Conservation (phyloP, 2,888 invertebrate genomes). For the Hermodice carunculata region DNA sequence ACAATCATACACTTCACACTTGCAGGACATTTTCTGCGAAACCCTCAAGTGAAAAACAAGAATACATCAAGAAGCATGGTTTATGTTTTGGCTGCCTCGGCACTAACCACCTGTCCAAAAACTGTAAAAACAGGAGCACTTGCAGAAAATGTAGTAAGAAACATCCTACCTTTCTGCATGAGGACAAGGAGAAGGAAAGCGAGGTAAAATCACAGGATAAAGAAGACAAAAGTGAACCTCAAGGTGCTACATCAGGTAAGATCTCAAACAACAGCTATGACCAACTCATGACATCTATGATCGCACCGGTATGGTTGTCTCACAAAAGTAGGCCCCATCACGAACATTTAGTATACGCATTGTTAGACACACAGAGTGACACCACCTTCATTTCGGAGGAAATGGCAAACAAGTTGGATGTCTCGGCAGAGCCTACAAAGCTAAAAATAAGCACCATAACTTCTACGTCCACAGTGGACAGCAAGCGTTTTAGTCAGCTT, state of each 20-base stretch:
- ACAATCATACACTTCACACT: not conserved
- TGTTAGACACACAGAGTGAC: conserved; percentile 43
- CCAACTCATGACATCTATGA: conserved; percentile 18
- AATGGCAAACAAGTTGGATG: too few relatives aligned
- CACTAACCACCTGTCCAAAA: conserved; percentile 36
- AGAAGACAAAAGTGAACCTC: not conserved
- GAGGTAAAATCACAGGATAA: not conserved
- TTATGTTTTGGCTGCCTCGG: conserved; percentile 45
- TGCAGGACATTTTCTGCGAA: not conserved
- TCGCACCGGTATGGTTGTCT: conserved; percentile 41
- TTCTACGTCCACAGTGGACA: not conserved
- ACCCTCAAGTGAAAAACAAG: not conserved
- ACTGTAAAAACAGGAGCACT: conserved; percentile 26
- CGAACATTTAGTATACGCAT: conserved; percentile 41
- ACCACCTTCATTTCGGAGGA: too few relatives aligned
- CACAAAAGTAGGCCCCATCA: conserved; percentile 17
- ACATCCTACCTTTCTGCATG: conserved; percentile 42
- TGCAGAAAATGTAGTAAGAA: conserved; percentile 33
- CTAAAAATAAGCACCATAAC: too few relatives aligned
- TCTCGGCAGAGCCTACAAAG: too few relatives aligned
- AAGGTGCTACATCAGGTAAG: too few relatives aligned
- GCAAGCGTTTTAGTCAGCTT: conserved; percentile 22
- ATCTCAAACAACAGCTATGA: too few relatives aligned
- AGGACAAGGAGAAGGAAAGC: not conserved
- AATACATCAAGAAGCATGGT: conserved; percentile 24